phyloP scores from a whole-genome alignment of 2,888 invertebrate genomes.

The Brachyptera putata region DNA sequence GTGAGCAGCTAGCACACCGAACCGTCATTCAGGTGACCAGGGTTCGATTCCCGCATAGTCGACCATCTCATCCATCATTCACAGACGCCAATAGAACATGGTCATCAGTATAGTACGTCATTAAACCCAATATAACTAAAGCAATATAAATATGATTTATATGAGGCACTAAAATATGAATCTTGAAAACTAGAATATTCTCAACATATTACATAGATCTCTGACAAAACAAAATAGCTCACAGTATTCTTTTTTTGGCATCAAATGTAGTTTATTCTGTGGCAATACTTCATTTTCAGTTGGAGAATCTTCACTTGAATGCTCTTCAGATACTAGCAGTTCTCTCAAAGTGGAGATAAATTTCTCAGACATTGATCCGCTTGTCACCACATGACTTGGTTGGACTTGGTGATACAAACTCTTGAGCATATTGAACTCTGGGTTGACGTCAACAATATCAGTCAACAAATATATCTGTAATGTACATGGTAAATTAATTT shows the following conservation, averaged over 20 bases:
- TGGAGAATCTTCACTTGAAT: slow-evolving; percentile 36
- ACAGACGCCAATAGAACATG: no score
- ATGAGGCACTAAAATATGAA: no score
- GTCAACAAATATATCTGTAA: slow-evolving; percentile 60
- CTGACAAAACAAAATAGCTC: no score
- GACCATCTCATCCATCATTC: no score
- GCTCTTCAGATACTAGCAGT: slow-evolving; percentile 42
- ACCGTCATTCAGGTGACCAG: no score
- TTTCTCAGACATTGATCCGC: slow-evolving; percentile 46
- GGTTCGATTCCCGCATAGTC: no score
- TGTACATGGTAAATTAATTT: not conserved
- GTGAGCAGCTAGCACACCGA: no score
- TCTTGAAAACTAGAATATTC: not conserved
- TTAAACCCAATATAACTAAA: no score
- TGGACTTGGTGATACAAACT: slow-evolving; percentile 57
- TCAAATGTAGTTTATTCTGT: slow-evolving; percentile 52
- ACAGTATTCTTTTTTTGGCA: slow-evolving; percentile 59
- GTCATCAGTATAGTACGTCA: no score
- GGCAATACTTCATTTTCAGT: slow-evolving; percentile 40
- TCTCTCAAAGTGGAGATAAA: slow-evolving; percentile 50
- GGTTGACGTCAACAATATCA: slow-evolving; percentile 61
- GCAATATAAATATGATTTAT: no score
- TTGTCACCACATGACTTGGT: slow-evolving; percentile 45
- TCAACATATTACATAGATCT: no score
- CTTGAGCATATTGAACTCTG: slow-evolving; percentile 57